Evolutionary conservation across 2,797 vertebrate genomes (phyloP).

Genomic region (Tragopan temminckii): DNA sequence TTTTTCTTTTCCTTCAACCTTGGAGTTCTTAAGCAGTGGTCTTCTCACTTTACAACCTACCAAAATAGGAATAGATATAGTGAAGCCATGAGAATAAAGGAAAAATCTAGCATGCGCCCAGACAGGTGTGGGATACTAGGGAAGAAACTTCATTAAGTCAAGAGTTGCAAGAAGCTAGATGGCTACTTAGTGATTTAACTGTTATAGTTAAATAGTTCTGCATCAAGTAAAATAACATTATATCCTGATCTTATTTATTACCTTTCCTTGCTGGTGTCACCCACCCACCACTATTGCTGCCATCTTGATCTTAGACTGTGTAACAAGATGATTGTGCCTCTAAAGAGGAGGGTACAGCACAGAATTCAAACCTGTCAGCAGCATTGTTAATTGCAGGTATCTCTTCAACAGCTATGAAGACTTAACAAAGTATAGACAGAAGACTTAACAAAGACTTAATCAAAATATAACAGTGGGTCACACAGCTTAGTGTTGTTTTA

Average conservation of each 20-base stretch:
- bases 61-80: neutral
- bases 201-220: neutral
- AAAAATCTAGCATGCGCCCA: neutral
- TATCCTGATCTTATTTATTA: neutral
- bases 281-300: neutral
- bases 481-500: neutral
- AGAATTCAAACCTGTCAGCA: neutral
- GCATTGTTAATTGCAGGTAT: neutral
- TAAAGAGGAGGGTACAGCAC: neutral
- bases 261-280: neutral
- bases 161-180: neutral
- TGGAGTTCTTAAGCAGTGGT: neutral
- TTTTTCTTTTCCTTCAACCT: neutral
- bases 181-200: neutral
- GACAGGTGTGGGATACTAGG: neutral
- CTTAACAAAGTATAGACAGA: neutral
- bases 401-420: neutral
- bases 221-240: neutral
- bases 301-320: neutral
- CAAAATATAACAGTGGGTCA: neutral
- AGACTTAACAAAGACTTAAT: neutral
- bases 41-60: neutral
- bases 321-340: neutral
- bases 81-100: neutral
- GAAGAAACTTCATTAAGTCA: neutral